These are phyloP conservation scores for Syndactyla subalaris DNA, from an alignment of 2,797 vertebrate genomes.

Conservation along the genomic window DNA sequence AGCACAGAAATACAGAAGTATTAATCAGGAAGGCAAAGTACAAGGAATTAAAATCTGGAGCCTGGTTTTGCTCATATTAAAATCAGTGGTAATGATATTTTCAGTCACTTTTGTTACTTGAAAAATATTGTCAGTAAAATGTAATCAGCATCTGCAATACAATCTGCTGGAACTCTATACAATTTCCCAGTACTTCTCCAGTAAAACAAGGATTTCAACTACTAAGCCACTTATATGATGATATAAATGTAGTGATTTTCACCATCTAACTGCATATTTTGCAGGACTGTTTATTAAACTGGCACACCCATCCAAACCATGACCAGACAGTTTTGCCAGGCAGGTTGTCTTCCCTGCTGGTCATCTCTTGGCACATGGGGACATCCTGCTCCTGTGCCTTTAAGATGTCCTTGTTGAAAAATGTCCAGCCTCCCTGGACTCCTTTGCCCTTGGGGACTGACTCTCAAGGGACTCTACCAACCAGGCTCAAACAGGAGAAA, in stretches of 20 bases:
- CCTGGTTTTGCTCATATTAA: slow-evolving; percentile 37
- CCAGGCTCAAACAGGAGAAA: background rate
- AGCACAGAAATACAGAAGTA: slow-evolving; percentile 17
- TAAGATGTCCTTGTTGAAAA: background rate
- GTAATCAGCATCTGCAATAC: background rate
- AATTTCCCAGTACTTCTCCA: background rate
- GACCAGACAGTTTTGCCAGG: background rate
- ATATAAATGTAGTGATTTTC: background rate
- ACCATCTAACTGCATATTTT: background rate
- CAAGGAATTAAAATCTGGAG: slow-evolving; percentile 14
- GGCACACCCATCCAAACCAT: background rate
- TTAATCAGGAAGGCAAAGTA: slow-evolving; percentile 36
- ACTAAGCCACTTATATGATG: background rate
- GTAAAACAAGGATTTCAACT: background rate
- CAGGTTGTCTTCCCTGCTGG: background rate
- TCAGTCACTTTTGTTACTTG: background rate
- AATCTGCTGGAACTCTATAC: background rate
- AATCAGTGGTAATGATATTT: background rate
- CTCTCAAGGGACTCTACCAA: background rate
- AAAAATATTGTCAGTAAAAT: background rate
- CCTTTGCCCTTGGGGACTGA: background rate
- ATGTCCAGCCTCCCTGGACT: background rate
- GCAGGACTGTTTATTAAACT: background rate
- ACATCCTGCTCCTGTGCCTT: background rate
- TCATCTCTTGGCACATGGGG: background rate